phyloP scores from a whole-genome alignment of 2,797 vertebrate species.

The Sebastes hubbsi region DNA sequence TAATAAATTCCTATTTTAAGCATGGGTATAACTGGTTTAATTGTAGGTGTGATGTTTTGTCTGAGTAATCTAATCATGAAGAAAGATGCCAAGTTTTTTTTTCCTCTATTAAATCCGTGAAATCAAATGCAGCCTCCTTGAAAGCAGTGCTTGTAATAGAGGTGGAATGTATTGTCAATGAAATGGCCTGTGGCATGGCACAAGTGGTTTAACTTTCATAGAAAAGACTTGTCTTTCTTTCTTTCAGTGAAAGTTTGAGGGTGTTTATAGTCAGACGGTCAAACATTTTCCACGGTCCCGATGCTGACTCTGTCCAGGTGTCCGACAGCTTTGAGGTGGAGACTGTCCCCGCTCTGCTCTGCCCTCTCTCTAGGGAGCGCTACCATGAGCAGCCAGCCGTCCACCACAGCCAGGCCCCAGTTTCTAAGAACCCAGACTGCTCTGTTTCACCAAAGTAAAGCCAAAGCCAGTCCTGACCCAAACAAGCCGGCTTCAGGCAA shows the following conservation, averaged over 20 bases:
- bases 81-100: background rate
- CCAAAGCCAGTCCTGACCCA: slow-evolving; percentile 65
- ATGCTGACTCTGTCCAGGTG: slow-evolving; percentile 60
- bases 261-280: slow-evolving; percentile 56
- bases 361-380: slow-evolving; percentile 32
- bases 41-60: background rate
- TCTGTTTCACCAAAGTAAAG: slow-evolving; percentile 72
- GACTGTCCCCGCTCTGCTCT: slow-evolving; percentile 38
- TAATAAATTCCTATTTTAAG: background rate
- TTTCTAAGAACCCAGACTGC: slow-evolving; percentile 50
- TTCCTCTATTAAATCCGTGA: background rate
- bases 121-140: background rate
- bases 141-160: background rate
- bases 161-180: background rate
- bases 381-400: slow-evolving; percentile 36
- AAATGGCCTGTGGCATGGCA: background rate
- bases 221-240: slow-evolving; percentile 44
- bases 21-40: background rate
- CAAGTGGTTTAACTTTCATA: background rate
- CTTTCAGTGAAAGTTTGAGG: slow-evolving; percentile 64
- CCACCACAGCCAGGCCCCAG: slow-evolving; percentile 29
- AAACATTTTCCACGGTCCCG: slow-evolving; percentile 30
- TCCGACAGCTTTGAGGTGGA: slow-evolving; percentile 57
- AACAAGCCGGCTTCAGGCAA: slow-evolving; percentile 76
- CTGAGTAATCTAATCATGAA: background rate